phyloP scores from a whole-genome alignment of 2,113 vertebrate genomes.

The Rostratula benghalensis region DNA sequence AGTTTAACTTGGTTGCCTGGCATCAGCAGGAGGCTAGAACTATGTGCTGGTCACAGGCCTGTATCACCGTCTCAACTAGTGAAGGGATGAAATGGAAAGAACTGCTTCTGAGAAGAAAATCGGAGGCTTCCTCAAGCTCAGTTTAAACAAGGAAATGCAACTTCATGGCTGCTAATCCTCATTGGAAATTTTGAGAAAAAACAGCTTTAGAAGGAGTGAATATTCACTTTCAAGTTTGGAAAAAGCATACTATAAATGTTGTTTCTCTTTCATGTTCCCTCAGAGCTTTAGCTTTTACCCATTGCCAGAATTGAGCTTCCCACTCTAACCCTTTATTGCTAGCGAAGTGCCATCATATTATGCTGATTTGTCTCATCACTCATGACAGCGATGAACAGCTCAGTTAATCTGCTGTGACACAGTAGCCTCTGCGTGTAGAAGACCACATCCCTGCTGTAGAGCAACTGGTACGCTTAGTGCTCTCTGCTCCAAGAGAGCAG shows the following conservation, averaged over 20 bases:
- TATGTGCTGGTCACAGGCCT: neutral
- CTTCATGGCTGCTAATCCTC: neutral
- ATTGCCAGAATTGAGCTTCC: neutral
- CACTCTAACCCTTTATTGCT: neutral
- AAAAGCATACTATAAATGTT: neutral
- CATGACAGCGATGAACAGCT: neutral
- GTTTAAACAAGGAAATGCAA: neutral
- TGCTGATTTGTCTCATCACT: neutral
- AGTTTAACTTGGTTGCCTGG: neutral
- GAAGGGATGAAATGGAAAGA: neutral
- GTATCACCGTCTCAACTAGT: neutral
- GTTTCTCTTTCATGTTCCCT: neutral
- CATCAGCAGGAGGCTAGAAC: neutral
- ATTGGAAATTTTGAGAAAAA: neutral
- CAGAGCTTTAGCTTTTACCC: neutral
- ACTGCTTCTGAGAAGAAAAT: neutral
- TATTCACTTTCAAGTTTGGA: neutral
- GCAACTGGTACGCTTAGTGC: rapidly evolving
- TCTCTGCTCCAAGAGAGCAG: neutral
- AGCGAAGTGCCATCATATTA: neutral
- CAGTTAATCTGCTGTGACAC: neutral
- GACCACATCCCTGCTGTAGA: neutral
- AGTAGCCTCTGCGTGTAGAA: neutral
- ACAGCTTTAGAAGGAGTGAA: neutral
- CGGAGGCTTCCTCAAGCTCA: neutral